Base-by-base conservation (phyloP, 2,113 vertebrate species). In the Serilophus lunatus region DNA sequence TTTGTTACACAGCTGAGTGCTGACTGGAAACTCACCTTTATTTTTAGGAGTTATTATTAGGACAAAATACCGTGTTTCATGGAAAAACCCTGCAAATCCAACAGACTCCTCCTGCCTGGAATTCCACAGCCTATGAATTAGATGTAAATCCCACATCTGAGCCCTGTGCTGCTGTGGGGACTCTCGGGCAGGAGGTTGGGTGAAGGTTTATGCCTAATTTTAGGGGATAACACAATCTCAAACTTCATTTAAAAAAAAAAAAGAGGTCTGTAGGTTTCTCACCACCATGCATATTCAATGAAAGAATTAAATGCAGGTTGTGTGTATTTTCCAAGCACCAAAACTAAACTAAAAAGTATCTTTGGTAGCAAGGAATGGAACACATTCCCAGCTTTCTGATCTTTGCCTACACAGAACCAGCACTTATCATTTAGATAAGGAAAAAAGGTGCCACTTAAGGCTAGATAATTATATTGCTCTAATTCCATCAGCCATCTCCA, bases 181-280 rank as follows among this genome's bases (percentile, higher is more conserved):
- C n/a, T 7, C 68, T 56, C 60, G 7, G 69, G 53, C 36, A 54
- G 42, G 68, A 82, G 47, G 64, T 26, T 49, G 72, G 19, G 18
- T 0, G 25, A 25, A 59, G 64, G 50, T 19, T 65, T 13, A 5
- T 4, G 28, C 13, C 5, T 12, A 0, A 0, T 8, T 64, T 86
- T 56, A 80, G 57, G 66, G 80, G 36, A 16, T 6, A 59, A 25
- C 14, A 26, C 36, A 40, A 49, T 7, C 47, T 47, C 49, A 56
- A 45, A 64, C 12, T 44, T 33, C 63, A n/a, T 9, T 24, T 22
- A 24, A 3, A 22, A 57, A 26, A 29, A 54, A 26, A 35, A 59
- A 64, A 51, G 1, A 3, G 20, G 7, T 33, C 42, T 91, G 18
- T 3, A 61, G 54, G 36, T 22, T 90, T 57, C 18, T 3, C 33